Evolutionary conservation across 1,140 invertebrate genomes (phyloP).

Genomic region (Drosophila tropicalis): DNA sequence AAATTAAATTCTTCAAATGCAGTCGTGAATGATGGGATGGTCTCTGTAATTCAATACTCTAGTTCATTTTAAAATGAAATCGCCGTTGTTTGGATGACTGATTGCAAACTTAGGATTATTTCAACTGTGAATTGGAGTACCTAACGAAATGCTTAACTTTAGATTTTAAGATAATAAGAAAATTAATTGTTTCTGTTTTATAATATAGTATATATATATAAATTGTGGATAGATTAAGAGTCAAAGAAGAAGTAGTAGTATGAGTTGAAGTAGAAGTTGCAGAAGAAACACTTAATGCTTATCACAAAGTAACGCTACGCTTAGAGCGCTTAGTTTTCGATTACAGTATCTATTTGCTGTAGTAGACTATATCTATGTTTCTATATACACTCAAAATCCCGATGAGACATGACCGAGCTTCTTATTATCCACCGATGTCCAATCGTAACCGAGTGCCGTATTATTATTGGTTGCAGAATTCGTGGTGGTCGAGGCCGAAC

Average conservation of each 20-base stretch:
- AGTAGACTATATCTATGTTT: conserved; percentile 28
- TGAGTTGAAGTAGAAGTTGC: conserved; percentile 28
- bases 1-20: conserved; percentile 2
- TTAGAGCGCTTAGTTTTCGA: conserved; percentile 64
- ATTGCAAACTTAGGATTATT: too few species aligned
- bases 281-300: conserved; percentile 73
- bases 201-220: not conserved
- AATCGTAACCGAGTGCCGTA: conserved; percentile 72
- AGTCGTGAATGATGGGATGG: not conserved
- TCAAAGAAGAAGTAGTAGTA: conserved; percentile 24
- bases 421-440: conserved; percentile 66
- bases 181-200: not conserved
- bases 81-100: not conserved
- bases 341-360: conserved; percentile 26
- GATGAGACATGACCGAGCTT: conserved; percentile 74
- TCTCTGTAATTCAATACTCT: not conserved
- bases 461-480: conserved; percentile 74
- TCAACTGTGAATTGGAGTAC: not conserved
- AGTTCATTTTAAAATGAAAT: not conserved
- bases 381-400: conserved; percentile 60
- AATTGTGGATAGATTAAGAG: conserved; percentile 6
- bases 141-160: not conserved
- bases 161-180: not conserved
- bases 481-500: conserved; percentile 63
- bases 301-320: conserved; percentile 77